Conservation (phyloP, 2,797 vertebrate species). For the Phataginus tricuspis region DNA sequence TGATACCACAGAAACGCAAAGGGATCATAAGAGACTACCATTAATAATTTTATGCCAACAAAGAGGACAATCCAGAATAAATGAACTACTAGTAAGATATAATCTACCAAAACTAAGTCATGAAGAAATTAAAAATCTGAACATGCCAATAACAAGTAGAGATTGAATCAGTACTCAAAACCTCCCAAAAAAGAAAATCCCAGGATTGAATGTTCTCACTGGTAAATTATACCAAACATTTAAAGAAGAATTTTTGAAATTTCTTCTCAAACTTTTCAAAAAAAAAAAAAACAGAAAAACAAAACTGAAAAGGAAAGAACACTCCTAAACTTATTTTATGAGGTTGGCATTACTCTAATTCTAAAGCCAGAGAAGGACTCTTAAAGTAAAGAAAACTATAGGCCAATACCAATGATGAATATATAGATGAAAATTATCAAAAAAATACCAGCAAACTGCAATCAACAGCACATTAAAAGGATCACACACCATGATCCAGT, state of each 20-base stretch:
- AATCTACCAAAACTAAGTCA: not conserved
- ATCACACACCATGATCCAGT: not conserved
- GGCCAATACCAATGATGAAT: not conserved
- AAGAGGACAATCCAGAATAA: not conserved
- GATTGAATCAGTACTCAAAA: not conserved
- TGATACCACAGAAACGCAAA: not conserved
- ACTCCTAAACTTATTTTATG: not conserved
- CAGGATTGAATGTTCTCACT: not conserved
- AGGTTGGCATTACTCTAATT: not conserved
- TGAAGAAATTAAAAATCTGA: not conserved
- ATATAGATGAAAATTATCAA: not conserved
- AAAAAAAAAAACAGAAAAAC: too few relatives aligned
- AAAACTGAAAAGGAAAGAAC: not conserved
- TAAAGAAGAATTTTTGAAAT: not conserved
- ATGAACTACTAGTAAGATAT: not conserved
- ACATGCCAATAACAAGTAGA: not conserved
- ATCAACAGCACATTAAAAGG: not conserved
- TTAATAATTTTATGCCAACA: not conserved
- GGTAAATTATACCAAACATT: not conserved
- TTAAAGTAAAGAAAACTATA: not conserved
- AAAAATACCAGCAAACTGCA: not conserved
- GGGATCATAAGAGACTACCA: not conserved
- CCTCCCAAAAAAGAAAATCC: not conserved
- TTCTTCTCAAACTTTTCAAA: not conserved
- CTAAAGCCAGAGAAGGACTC: not conserved